Conservation (phyloP, 1,140 invertebrate genomes). For the Protaetia brevitarsis region DNA sequence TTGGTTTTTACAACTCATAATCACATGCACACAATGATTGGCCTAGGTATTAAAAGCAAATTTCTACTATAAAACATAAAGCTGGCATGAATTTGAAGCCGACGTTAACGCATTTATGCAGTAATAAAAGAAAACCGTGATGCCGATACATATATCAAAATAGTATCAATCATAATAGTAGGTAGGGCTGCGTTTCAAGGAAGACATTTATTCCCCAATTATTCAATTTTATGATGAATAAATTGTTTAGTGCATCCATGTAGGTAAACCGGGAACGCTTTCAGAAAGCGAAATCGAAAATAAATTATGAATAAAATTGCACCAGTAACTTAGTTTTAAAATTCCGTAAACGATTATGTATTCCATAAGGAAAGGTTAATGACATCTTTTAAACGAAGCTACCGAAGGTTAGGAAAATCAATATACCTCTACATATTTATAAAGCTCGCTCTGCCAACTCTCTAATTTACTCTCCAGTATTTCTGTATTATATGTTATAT, state of each 20-base stretch:
- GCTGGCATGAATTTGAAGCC: background rate
- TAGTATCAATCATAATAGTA: too few relatives aligned
- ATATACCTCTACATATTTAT: conserved; percentile 11
- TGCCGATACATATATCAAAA: too few relatives aligned
- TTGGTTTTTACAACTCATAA: background rate
- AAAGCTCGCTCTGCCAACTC: background rate
- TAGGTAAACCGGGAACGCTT: too few relatives aligned
- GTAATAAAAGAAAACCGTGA: too few relatives aligned
- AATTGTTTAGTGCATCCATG: too few relatives aligned
- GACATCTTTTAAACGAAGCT: conserved; percentile 6
- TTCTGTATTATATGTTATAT: too few relatives aligned
- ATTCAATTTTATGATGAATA: too few relatives aligned
- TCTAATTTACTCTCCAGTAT: too few relatives aligned
- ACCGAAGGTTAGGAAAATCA: conserved; percentile 6
- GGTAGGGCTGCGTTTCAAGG: too few relatives aligned
- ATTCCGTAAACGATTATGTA: background rate
- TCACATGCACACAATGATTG: background rate
- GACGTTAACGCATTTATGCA: background rate
- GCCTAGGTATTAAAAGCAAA: background rate
- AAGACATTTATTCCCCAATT: too few relatives aligned
- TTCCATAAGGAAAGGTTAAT: background rate
- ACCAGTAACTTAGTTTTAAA: background rate
- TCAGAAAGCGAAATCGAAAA: too few relatives aligned
- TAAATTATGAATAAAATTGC: too few relatives aligned
- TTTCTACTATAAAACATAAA: background rate